Evolutionary conservation across 2,113 vertebrate genomes (phyloP).

Genomic region (Tragelaphus scriptus): DNA sequence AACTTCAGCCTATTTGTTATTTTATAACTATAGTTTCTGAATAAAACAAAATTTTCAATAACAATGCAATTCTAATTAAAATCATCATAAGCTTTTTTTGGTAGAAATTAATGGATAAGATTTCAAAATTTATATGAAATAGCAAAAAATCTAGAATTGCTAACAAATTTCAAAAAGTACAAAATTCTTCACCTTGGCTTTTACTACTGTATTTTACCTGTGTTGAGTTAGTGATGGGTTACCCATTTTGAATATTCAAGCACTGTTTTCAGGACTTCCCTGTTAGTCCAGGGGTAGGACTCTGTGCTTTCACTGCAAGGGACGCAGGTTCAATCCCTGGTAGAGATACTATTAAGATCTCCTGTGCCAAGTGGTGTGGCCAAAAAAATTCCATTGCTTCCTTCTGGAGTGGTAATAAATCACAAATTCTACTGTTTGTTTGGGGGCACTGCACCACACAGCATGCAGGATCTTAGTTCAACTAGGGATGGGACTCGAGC

Average conservation of each 20-base stretch:
- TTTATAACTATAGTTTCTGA: not conserved
- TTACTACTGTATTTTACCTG: not conserved
- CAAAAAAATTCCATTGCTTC: not conserved
- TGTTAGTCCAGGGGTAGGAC: not conserved
- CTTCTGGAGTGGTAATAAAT: not conserved
- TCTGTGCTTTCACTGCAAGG: not conserved
- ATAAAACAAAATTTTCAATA: not conserved
- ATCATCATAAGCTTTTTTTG: not conserved
- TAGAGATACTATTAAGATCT: not conserved
- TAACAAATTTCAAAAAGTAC: slow-evolving; percentile 4
- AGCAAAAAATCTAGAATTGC: not conserved
- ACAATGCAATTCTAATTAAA: not conserved
- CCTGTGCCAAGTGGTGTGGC: not conserved
- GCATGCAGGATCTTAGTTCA: not conserved
- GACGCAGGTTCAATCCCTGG: not conserved
- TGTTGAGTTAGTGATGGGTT: not conserved
- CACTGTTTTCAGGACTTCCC: not conserved
- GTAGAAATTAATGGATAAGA: not conserved
- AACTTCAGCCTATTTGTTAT: not conserved
- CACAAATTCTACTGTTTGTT: not conserved
- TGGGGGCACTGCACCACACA: not conserved
- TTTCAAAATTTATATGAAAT: not conserved
- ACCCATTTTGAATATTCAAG: not conserved
- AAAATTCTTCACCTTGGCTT: not conserved
- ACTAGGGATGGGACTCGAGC: not conserved